A percentile compares a stretch with the other conserved stretches of the same genome.
These are phyloP conservation scores for Eustalomyia histrio DNA, from an alignment of 2,888 invertebrate genomes.

Conservation along the genomic window DNA sequence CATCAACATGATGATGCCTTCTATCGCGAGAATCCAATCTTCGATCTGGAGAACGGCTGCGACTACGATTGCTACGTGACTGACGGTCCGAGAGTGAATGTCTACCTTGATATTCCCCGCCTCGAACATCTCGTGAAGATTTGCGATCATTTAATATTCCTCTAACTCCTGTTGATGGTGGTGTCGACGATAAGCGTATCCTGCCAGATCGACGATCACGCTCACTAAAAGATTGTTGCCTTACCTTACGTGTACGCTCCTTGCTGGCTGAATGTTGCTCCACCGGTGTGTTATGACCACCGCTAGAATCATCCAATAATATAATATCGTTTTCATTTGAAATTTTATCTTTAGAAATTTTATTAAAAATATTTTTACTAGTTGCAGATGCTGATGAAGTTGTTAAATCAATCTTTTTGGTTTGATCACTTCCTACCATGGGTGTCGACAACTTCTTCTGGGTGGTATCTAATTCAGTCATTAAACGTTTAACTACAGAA, in stretches of 20 bases:
- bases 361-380: conserved; percentile 79
- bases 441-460: conserved; percentile 3
- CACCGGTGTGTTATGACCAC: conserved; percentile 81
- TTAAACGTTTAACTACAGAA: conserved; percentile 63
- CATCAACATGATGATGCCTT: conserved; percentile 62
- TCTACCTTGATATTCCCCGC: conserved; percentile 44
- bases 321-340: conserved; percentile 82
- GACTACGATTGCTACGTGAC: conserved; percentile 52
- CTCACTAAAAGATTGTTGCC: conserved; percentile 51
- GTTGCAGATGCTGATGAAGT: conserved; percentile 68
- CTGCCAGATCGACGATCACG: conserved; percentile 42
- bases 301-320: conserved; percentile 84
- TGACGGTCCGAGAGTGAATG: conserved; percentile 51
- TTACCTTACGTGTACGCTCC: conserved; percentile 50
- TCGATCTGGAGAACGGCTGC: conserved; percentile 67
- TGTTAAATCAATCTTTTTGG: conserved; percentile 37
- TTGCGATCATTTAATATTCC: conserved; percentile 43
- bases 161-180: conserved; percentile 44
- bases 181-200: conserved; percentile 43
- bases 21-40: conserved; percentile 53
- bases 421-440: conserved; percentile 47
- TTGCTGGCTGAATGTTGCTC: conserved; percentile 71
- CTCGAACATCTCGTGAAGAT: conserved; percentile 27
- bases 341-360: conserved; percentile 76
- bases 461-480: conserved; percentile 8